A percentile compares a stretch with the other conserved stretches of the same genome.
phyloP scores from a whole-genome alignment of 2,888 invertebrate species.

The Candidula unifasciata region DNA sequence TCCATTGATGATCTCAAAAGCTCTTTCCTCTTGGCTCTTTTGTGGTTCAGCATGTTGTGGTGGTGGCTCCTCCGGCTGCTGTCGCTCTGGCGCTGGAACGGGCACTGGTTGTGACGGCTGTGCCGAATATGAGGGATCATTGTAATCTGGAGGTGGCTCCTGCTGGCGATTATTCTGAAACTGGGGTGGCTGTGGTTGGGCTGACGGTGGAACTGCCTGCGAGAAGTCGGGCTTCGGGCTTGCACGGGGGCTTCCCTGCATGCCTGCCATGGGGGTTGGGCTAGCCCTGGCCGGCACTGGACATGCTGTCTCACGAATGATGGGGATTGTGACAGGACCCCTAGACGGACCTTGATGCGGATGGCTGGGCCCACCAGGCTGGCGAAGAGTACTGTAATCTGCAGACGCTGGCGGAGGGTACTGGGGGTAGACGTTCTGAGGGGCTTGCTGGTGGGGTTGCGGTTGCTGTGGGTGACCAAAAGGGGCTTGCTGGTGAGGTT shows the following conservation, averaged over 20 bases:
- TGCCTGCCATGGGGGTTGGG: constrained; percentile 31
- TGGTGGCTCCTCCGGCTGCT: constrained; percentile 21
- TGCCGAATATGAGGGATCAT: background rate
- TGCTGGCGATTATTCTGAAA: constrained; percentile 22
- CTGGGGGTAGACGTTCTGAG: background rate
- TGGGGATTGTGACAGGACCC: constrained; percentile 40
- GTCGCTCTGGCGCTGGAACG: constrained; percentile 27
- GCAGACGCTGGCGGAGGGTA: constrained; percentile 17
- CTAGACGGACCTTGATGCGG: background rate
- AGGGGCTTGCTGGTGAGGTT: background rate
- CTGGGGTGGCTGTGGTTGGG: constrained; percentile 18
- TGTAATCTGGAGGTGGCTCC: constrained; percentile 40
- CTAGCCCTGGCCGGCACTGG: background rate
- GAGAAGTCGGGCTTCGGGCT: constrained; percentile 46
- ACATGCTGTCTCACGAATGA: constrained; percentile 41
- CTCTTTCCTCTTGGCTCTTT: constrained; percentile 52
- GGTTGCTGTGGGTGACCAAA: constrained; percentile 18
- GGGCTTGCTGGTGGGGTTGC: constrained; percentile 7
- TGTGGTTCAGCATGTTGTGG: constrained; percentile 13
- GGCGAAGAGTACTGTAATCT: background rate
- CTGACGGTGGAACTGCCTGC: constrained; percentile 37
- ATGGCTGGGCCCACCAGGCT: background rate
- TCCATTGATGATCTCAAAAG: constrained; percentile 72
- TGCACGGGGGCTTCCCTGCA: constrained; percentile 37
- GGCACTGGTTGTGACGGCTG: constrained; percentile 35